These are phyloP conservation scores for Danio tinwini DNA, from an alignment of 2,797 vertebrate species.

Conservation along the genomic window DNA sequence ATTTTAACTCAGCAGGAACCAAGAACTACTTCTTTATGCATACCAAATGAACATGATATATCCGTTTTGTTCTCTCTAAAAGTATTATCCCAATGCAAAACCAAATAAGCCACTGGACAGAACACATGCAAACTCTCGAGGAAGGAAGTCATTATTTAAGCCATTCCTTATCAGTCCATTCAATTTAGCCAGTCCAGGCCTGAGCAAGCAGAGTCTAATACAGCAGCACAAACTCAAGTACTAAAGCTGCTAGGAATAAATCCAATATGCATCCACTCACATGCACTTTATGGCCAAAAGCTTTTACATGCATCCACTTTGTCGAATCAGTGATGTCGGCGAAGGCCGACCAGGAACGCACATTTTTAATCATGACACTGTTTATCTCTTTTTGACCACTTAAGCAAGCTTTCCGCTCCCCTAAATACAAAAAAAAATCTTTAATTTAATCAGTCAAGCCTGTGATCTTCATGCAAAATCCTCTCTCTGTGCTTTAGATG, in stretches of 20 bases:
- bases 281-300: constrained; percentile 31
- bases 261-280: not conserved
- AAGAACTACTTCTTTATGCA: not conserved
- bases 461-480: not conserved
- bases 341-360: not conserved
- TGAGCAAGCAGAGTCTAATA: constrained; percentile 6
- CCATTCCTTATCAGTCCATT: constrained; percentile 51
- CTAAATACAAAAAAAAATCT: constrained; percentile 4
- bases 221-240: not conserved
- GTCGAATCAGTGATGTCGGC: constrained; percentile 8
- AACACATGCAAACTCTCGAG: constrained; percentile 38
- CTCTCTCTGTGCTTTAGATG: not conserved
- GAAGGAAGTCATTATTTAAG: constrained; percentile 59
- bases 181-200: not conserved
- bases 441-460: constrained; percentile 6
- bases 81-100: constrained; percentile 4
- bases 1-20: not conserved
- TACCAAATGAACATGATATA: not conserved
- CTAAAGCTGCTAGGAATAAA: not conserved
- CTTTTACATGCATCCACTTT: constrained; percentile 18
- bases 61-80: not conserved
- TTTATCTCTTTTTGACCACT: constrained; percentile 31
- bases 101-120: not conserved
- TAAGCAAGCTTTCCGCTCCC: not conserved
- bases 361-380: constrained; percentile 17